A percentile compares a stretch with the other conserved stretches of the same genome.
Evolutionary conservation across 1,140 invertebrate species (phyloP).

Genomic region (Drosophila sp.): DNA sequence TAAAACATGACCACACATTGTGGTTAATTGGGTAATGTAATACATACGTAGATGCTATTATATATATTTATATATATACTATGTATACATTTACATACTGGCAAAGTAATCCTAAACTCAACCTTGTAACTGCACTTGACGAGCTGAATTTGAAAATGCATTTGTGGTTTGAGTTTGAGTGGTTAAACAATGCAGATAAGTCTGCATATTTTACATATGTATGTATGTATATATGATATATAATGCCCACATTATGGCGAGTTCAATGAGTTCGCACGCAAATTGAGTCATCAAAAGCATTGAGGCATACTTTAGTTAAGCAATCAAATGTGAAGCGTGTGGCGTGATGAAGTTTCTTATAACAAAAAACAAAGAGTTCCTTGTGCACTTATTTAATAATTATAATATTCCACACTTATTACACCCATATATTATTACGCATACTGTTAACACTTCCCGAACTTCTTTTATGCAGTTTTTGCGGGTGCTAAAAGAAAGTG

Average conservation of each 20-base stretch:
- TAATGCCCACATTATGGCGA: slow-evolving; percentile 9
- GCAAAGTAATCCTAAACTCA: slow-evolving; percentile 44
- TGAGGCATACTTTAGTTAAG: slow-evolving; percentile 22
- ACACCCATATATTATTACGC: neutral
- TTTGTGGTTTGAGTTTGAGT: slow-evolving; percentile 17
- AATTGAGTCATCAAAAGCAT: slow-evolving; percentile 40
- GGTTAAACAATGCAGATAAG: slow-evolving; percentile 9
- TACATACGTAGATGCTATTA: neutral
- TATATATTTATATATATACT: slow-evolving; percentile 14
- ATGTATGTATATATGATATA: slow-evolving; percentile 4
- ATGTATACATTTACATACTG: neutral
- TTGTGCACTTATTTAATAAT: slow-evolving; percentile 1
- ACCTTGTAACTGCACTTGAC: slow-evolving; percentile 56
- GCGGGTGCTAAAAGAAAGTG: neutral
- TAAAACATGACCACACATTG: slow-evolving; percentile 2
- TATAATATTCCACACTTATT: neutral
- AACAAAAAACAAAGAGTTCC: slow-evolving; percentile 1
- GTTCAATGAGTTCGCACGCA: slow-evolving; percentile 38
- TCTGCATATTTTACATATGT: neutral
- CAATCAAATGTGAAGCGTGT: slow-evolving; percentile 10
- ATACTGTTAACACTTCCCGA: neutral
- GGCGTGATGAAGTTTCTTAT: neutral
- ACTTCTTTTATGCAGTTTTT: neutral
- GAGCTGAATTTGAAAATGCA: slow-evolving; percentile 19
- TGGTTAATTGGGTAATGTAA: slow-evolving; percentile 47